Percentiles rank a stretch among this genome's conserved stretches.
These are phyloP conservation scores for Campoletis sonorensis DNA, from an alignment of 1,140 invertebrate genomes.

Conservation along the genomic window DNA sequence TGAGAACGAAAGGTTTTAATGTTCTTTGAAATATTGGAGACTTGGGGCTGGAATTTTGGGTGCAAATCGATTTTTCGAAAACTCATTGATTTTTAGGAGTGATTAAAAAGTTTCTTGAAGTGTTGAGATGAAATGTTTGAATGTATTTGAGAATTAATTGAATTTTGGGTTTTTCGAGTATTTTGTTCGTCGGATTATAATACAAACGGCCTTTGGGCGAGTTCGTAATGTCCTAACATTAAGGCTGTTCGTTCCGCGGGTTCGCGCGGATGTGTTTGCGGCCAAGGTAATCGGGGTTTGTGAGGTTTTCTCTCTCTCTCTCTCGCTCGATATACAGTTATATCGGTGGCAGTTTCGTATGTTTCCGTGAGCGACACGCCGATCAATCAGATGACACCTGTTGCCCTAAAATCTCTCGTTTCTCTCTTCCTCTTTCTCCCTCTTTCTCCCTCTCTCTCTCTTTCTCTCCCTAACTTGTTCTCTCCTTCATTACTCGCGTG, in stretches of 20 bases:
- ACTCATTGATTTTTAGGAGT: too few species aligned
- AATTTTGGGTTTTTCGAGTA: not conserved
- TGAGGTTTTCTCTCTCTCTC: slow-evolving; percentile 22
- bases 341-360: slow-evolving; percentile 22
- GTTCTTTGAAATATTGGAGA: too few species aligned
- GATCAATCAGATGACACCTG: slow-evolving; percentile 78
- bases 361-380: slow-evolving; percentile 64
- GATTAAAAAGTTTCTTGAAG: too few species aligned
- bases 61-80: too few species aligned
- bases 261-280: slow-evolving; percentile 71
- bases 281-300: slow-evolving; percentile 71
- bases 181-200: slow-evolving; percentile 9
- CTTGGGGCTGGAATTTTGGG: too few species aligned
- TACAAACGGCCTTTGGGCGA: slow-evolving; percentile 28
- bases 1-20: too few species aligned
- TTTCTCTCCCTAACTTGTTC: not conserved
- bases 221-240: slow-evolving; percentile 65
- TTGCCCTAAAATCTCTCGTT: slow-evolving; percentile 67
- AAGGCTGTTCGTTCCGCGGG: slow-evolving; percentile 65
- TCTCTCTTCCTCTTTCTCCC: slow-evolving; percentile 6
- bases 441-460: not conserved
- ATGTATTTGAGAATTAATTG: not conserved
- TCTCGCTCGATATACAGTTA: not conserved
- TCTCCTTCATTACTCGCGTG: slow-evolving; percentile 11
- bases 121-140: not conserved